phyloP scores from a whole-genome alignment of 2,113 vertebrate species.

The Nettapus auritus region DNA sequence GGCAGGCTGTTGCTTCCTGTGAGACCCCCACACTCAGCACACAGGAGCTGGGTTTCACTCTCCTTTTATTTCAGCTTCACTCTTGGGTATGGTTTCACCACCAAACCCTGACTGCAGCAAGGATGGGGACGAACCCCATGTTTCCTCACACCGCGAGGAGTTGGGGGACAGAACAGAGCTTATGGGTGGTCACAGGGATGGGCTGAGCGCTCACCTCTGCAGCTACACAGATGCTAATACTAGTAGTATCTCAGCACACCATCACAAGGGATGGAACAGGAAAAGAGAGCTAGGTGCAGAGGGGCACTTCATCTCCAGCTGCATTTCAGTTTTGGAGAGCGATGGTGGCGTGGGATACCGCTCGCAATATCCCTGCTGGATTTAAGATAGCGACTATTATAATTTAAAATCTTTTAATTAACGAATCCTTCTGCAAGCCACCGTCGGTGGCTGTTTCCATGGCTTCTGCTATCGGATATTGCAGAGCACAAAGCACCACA shows the following conservation, averaged over 20 bases:
- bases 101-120: background rate
- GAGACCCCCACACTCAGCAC: background rate
- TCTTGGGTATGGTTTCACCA: background rate
- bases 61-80: background rate
- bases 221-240: background rate
- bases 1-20: background rate
- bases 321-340: background rate
- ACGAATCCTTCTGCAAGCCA: conserved; percentile 15
- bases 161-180: background rate
- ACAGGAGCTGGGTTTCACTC: background rate
- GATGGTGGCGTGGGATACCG: background rate
- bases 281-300: background rate
- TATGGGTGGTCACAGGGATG: background rate
- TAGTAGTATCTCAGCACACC: background rate
- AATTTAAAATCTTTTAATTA: conserved; percentile 51
- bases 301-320: background rate
- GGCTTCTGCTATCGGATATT: background rate
- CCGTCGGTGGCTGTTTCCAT: background rate
- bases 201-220: background rate
- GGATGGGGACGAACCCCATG: background rate
- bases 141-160: background rate
- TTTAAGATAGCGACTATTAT: conserved; percentile 23
- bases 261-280: background rate
- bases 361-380: background rate
- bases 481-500: background rate